Percentiles rank a stretch among this genome's conserved stretches.
phyloP scores from a whole-genome alignment of 2,797 vertebrate species.

The Anabacerthia variegaticeps region DNA sequence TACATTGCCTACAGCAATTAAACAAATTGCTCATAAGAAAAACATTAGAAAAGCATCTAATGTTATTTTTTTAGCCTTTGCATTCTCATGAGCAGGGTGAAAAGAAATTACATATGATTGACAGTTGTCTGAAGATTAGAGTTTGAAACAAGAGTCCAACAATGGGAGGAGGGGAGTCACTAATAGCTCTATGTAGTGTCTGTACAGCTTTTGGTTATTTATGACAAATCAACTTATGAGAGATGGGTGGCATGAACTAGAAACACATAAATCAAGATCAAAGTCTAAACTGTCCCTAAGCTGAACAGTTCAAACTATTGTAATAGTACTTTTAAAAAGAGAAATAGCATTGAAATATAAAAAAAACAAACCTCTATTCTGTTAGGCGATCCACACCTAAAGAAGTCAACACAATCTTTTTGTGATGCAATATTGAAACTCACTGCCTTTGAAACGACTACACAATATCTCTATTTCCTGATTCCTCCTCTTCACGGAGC shows the following conservation, averaged over 20 bases:
- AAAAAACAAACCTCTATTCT: not conserved
- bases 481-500: not conserved
- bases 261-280: not conserved
- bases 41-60: not conserved
- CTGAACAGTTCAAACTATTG: not conserved
- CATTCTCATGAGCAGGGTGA: not conserved
- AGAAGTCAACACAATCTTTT: not conserved
- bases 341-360: not conserved
- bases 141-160: not conserved
- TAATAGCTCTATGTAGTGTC: not conserved
- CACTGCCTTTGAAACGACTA: not conserved
- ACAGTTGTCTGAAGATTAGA: not conserved
- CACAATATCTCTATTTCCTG: not conserved
- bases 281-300: not conserved
- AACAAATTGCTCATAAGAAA: not conserved
- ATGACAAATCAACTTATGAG: not conserved
- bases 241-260: not conserved
- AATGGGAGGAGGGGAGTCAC: not conserved
- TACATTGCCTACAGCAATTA: not conserved
- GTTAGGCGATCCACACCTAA: not conserved
- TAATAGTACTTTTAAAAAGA: not conserved
- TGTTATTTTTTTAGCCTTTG: not conserved
- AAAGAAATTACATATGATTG: not conserved
- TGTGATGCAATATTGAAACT: not conserved
- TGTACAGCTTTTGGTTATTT: slow-evolving; percentile 5